Evolutionary conservation across 1,140 invertebrate species (phyloP).

Genomic region (Cotesia chilonis): DNA sequence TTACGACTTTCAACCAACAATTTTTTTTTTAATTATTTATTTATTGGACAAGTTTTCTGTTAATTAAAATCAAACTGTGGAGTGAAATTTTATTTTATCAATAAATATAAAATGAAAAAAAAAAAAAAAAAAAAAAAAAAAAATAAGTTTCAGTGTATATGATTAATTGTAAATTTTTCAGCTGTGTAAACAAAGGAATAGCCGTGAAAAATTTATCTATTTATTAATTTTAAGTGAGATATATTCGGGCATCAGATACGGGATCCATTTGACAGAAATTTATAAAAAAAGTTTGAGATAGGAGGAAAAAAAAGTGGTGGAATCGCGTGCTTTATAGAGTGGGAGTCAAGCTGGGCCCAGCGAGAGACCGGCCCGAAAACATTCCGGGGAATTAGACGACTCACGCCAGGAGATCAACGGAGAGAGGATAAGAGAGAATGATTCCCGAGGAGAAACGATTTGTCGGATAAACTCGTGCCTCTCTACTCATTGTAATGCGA

Average conservation of each 20-base stretch:
- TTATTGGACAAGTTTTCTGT: neutral
- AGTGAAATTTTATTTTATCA: too few species aligned
- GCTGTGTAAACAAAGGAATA: neutral
- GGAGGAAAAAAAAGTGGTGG: constrained; percentile 40
- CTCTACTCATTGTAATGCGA: constrained; percentile 54
- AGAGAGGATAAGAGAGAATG: constrained; percentile 33
- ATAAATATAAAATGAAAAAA: too few species aligned
- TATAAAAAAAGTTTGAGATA: constrained; percentile 23
- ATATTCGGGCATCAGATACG: constrained; percentile 11
- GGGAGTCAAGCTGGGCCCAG: constrained; percentile 58
- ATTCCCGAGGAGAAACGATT: constrained; percentile 49
- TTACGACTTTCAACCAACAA: neutral
- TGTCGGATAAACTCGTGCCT: constrained; percentile 50
- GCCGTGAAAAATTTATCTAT: neutral
- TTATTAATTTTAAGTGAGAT: constrained; percentile 10
- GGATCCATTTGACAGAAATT: constrained; percentile 41
- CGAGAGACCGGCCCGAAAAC: constrained; percentile 56
- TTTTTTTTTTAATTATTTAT: neutral
- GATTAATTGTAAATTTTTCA: constrained; percentile 6
- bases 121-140: too few species aligned
- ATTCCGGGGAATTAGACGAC: constrained; percentile 60
- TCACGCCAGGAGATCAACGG: constrained; percentile 47
- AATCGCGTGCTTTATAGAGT: constrained; percentile 40
- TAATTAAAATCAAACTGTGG: too few species aligned
- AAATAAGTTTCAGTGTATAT: too few species aligned